Conservation (phyloP, 2,888 invertebrate species). For the Dorcus parallelipipedus region DNA sequence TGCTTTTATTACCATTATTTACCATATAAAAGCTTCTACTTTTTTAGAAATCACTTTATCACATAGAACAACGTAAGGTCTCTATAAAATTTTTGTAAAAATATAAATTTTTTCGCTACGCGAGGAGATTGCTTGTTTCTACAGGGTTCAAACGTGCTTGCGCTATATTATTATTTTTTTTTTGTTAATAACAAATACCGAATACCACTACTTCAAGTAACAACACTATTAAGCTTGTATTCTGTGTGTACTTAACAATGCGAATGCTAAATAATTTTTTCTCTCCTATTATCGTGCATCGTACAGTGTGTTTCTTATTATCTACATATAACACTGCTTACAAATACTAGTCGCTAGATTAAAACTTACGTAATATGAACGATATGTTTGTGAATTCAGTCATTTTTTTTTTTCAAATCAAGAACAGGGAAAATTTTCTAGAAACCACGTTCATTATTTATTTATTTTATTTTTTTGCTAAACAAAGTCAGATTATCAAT, state of each 20-base stretch:
- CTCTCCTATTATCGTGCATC: slow-evolving; percentile 30
- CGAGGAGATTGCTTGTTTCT: slow-evolving; percentile 2
- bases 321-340: slow-evolving; percentile 20
- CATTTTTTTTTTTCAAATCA: slow-evolving; percentile 27
- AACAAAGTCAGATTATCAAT: slow-evolving; percentile 4
- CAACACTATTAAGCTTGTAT: slow-evolving; percentile 34
- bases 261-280: slow-evolving; percentile 22
- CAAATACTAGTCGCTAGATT: slow-evolving; percentile 11
- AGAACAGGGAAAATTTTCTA: slow-evolving; percentile 1
- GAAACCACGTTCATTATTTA: too few relatives aligned
- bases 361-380: slow-evolving; percentile 25
- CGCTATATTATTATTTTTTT: slow-evolving; percentile 3
- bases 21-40: slow-evolving; percentile 11
- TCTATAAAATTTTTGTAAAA: slow-evolving; percentile 22
- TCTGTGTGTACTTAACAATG: slow-evolving; percentile 43
- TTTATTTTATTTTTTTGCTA: background rate
- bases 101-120: slow-evolving; percentile 20
- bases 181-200: slow-evolving; percentile 22
- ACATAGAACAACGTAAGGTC: slow-evolving; percentile 16
- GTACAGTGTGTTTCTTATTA: slow-evolving; percentile 27
- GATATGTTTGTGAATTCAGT: slow-evolving; percentile 40
- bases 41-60: slow-evolving; percentile 15
- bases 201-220: slow-evolving; percentile 30
- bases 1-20: slow-evolving; percentile 13
- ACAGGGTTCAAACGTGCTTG: slow-evolving; percentile 30